phyloP scores from a whole-genome alignment of 1,140 invertebrate species.

The Diplogasteroides magnus region DNA sequence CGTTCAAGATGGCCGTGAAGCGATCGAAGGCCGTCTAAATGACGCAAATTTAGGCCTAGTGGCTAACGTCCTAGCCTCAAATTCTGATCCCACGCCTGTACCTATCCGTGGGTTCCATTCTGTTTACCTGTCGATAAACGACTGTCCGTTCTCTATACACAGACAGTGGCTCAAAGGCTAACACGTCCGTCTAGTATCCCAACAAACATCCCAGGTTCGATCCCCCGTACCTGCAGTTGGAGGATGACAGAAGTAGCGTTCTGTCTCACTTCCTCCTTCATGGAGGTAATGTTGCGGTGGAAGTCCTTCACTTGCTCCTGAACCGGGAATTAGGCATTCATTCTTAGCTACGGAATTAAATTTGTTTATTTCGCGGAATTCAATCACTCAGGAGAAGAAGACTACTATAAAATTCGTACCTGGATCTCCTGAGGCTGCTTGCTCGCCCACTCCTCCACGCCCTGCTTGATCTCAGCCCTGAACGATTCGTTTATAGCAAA shows the following conservation, averaged over 20 bases:
- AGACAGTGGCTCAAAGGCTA: too few relatives aligned
- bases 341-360: not conserved
- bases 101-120: too few relatives aligned
- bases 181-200: too few relatives aligned
- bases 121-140: too few relatives aligned
- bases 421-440: not conserved
- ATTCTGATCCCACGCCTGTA: too few relatives aligned
- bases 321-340: not conserved
- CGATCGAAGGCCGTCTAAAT: not conserved
- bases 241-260: not conserved
- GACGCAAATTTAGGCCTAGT: too few relatives aligned
- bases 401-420: not conserved
- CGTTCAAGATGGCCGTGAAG: not conserved
- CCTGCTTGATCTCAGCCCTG: not conserved
- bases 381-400: not conserved
- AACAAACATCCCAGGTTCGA: too few relatives aligned
- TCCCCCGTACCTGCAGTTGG: not conserved
- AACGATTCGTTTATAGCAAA: not conserved
- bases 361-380: not conserved
- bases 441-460: not conserved
- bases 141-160: too few relatives aligned
- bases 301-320: not conserved
- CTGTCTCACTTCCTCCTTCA: not conserved
- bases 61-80: too few relatives aligned
- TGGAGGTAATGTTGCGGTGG: not conserved